Evolutionary conservation across 2,888 invertebrate genomes (phyloP).

Genomic region (Tupiocoris notatus): DNA sequence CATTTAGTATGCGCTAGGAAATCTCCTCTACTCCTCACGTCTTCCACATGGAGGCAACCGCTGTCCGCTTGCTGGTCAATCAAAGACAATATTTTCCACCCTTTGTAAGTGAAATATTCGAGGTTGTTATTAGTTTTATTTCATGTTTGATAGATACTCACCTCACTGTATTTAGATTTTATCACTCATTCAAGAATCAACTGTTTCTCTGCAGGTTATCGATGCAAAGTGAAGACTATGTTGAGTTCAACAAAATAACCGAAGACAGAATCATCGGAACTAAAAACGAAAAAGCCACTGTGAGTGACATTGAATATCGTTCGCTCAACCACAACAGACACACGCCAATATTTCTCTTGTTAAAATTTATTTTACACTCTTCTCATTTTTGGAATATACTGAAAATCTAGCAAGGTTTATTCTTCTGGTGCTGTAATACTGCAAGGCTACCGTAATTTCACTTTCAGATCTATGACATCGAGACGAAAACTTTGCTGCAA

Average conservation of each 20-base stretch:
- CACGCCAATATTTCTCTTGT: no score
- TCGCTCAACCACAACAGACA: no score
- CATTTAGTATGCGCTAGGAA: slow-evolving; percentile 73
- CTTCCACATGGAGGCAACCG: slow-evolving; percentile 81
- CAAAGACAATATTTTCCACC: slow-evolving; percentile 57
- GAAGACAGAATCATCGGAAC: slow-evolving; percentile 90
- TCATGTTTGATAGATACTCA: no score
- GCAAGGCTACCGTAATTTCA: neutral
- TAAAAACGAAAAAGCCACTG: slow-evolving; percentile 74
- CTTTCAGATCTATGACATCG: slow-evolving; percentile 79
- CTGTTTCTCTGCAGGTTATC: slow-evolving; percentile 59
- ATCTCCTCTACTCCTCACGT: slow-evolving; percentile 78
- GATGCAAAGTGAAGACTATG: slow-evolving; percentile 81
- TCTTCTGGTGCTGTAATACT: neutral
- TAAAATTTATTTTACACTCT: neutral
- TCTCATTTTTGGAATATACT: no score
- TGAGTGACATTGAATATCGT: no score
- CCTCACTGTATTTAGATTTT: no score
- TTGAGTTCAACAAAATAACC: slow-evolving; percentile 82
- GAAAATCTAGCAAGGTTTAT: no score
- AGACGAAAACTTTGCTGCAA: slow-evolving; percentile 71
- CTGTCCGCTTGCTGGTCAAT: slow-evolving; percentile 79
- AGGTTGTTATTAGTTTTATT: no score
- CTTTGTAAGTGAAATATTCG: slow-evolving; percentile 28
- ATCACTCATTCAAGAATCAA: no score